Evolutionary conservation across 2,888 invertebrate genomes (phyloP), one percentile per base, ranked within the genome.

Genomic region (Meteorus cinctellus): DNA sequence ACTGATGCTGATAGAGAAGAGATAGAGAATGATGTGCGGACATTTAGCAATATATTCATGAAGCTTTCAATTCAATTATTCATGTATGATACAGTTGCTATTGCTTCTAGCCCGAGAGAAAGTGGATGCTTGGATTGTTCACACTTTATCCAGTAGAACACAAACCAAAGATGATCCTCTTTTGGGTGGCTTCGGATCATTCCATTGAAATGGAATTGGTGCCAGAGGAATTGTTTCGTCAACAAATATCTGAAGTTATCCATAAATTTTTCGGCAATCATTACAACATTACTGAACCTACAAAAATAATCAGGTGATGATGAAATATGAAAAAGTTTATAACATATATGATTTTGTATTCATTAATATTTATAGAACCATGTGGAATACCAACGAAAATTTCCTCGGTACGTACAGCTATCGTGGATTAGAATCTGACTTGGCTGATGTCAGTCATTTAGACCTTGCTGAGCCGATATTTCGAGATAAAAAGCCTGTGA

Each of bases 351-450:
- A 41, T 1, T 41, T 45, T 59, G 70, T 5, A 59, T 72, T 36
- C 34, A 5, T 65, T 31, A 10, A 60, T 55, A 6, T 6, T 78
- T 87, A 74, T 87, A 95, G 95, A 81, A 93, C 95, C 0, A 90
- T 89, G 0, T 96, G 96, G 96, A 91, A 90, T 77, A 90, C 91
- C 0, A 94, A 95, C 89, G 92, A 92, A 0, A 92, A 92, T 86
- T 94, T 94, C 0, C 91, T 92, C 59, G 96, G 96, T 5, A 93
- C 94, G 0, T 96, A 96, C 86, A 91, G 93, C 1, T 94, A 91
- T 86, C 90, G 92, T 80, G 92, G 92, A 76, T 78, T 92, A n/a
- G 86, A 90, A n/a, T 88, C 91, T 0, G 91, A 92, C 2, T 84
- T 87, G 41, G 84, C 89, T 65, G 91, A 92, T 1, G 89, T 90